Evolutionary conservation across 2,113 vertebrate genomes (phyloP).

Genomic region (Lamprologus sp.): DNA sequence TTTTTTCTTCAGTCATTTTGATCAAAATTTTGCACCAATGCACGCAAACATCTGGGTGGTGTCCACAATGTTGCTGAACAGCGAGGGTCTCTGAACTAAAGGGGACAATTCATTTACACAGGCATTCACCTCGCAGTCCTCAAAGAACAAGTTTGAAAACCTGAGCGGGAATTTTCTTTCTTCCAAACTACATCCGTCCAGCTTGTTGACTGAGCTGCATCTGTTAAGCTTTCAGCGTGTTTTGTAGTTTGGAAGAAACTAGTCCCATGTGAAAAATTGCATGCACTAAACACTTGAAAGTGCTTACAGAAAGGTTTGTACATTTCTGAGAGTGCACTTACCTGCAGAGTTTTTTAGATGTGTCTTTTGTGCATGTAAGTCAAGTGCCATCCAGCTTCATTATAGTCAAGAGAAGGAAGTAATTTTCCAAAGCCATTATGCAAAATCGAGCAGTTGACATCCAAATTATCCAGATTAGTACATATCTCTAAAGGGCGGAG

Average conservation of each 20-base stretch:
- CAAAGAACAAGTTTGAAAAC: background rate
- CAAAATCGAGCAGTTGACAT: background rate
- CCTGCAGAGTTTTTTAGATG: background rate
- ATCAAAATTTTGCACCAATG: background rate
- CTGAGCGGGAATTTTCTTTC: background rate
- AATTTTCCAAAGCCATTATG: background rate
- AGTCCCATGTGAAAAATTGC: background rate
- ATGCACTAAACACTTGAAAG: background rate
- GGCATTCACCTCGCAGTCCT: background rate
- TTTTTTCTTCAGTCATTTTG: background rate
- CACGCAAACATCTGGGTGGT: background rate
- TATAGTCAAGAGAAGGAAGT: background rate
- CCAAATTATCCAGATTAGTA: background rate
- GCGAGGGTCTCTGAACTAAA: background rate
- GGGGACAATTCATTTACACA: background rate
- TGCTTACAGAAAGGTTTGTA: background rate
- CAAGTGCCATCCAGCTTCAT: background rate
- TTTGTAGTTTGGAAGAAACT: background rate
- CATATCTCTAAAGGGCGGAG: background rate
- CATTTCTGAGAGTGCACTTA: background rate
- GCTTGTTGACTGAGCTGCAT: background rate
- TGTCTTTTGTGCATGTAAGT: background rate
- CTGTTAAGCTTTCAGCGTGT: background rate
- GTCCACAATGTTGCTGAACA: background rate
- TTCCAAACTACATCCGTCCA: background rate